A percentile compares a stretch with the other conserved stretches of the same genome.
Conservation (phyloP, 2,113 vertebrate genomes). For the Carettochelys insculpta region DNA sequence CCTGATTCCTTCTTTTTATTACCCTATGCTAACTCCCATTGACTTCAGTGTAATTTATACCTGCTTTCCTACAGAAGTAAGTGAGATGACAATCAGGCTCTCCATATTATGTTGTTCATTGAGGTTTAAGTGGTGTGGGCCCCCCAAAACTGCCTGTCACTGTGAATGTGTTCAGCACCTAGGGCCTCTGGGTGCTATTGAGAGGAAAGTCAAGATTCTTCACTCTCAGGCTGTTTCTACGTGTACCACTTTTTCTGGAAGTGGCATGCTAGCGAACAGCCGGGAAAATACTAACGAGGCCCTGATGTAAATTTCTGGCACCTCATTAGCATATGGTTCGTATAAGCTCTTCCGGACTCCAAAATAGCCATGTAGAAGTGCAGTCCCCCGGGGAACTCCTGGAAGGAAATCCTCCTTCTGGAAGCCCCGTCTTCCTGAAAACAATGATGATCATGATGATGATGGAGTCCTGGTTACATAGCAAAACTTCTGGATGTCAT, state of each 20-base stretch:
- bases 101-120: background rate
- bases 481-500: background rate
- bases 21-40: slow-evolving; percentile 7
- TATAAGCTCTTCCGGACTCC: too few species aligned
- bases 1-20: background rate
- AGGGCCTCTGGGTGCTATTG: background rate
- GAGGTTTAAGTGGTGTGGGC: background rate
- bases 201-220: background rate
- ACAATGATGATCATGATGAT: too few species aligned
- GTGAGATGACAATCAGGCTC: slow-evolving; percentile 18
- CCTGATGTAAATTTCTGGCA: too few species aligned
- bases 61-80: background rate
- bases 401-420: too few species aligned
- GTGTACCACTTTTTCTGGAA: too few species aligned
- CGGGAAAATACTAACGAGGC: too few species aligned
- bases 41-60: background rate
- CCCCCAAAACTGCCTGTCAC: background rate
- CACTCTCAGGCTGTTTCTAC: background rate
- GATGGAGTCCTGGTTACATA: background rate
- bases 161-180: background rate
- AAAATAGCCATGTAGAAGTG: too few species aligned
- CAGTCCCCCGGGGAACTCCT: too few species aligned
- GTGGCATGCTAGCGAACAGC: too few species aligned
- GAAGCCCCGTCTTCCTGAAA: too few species aligned
- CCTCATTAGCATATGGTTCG: too few species aligned